Conservation (phyloP, 2,113 vertebrate species). For the Sebastes schlegelii region DNA sequence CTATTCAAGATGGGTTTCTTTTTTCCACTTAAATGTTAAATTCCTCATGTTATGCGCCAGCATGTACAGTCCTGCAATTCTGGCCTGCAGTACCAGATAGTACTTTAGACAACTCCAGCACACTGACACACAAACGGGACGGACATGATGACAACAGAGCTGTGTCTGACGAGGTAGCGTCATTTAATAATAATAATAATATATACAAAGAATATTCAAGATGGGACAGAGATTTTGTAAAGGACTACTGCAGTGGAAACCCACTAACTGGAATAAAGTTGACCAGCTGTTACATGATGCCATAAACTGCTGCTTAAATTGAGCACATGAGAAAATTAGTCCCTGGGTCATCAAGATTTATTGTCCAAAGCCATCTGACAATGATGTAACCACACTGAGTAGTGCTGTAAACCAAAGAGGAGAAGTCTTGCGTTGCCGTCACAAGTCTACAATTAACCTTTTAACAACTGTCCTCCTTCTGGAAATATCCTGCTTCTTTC, state of each 20-base stretch:
- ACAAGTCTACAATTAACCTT: constrained; percentile 9
- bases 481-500: constrained; percentile 8
- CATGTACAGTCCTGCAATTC: constrained; percentile 53
- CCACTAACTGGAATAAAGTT: constrained; percentile 16
- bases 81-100: constrained; percentile 5
- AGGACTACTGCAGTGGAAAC: constrained; percentile 3
- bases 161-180: not conserved
- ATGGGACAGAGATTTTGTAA: not conserved
- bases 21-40: constrained; percentile 68
- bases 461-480: constrained; percentile 12
- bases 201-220: not conserved
- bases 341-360: constrained; percentile 56
- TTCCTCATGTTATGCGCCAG: constrained; percentile 61
- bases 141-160: not conserved
- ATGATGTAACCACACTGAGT: constrained; percentile 41
- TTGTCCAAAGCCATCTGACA: constrained; percentile 50
- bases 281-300: constrained; percentile 26
- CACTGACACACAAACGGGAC: not conserved
- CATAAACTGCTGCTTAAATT: constrained; percentile 49
- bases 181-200: not conserved
- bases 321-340: constrained; percentile 37
- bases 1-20: constrained; percentile 2
- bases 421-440: not conserved
- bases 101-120: constrained; percentile 3
- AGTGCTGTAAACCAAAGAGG: constrained; percentile 35